phyloP scores from a whole-genome alignment of 2,888 invertebrate genomes.

The Zygogramma bicolorata region DNA sequence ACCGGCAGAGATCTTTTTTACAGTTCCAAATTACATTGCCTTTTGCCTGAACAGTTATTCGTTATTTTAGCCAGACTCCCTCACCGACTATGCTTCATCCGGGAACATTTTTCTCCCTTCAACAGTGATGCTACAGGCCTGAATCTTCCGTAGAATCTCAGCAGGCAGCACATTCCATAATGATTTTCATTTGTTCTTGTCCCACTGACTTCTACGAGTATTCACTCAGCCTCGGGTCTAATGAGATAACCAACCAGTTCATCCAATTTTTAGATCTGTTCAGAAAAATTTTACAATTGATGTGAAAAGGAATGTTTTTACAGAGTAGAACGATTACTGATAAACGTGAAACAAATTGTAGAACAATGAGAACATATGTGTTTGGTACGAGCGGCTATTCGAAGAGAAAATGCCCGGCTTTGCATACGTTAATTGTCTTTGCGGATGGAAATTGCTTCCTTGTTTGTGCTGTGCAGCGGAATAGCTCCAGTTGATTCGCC shows the following conservation, averaged over 20 bases:
- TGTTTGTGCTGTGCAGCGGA: not conserved
- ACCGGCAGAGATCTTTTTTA: too few species aligned
- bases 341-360: constrained; percentile 25
- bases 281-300: constrained; percentile 22
- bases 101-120: too few species aligned
- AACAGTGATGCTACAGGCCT: too few species aligned
- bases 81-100: too few species aligned
- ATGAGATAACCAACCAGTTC: constrained; percentile 11
- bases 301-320: constrained; percentile 16
- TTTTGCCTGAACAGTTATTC: too few species aligned
- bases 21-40: too few species aligned
- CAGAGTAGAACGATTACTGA: constrained; percentile 19
- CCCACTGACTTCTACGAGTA: too few species aligned
- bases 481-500: not conserved
- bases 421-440: too few species aligned
- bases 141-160: too few species aligned
- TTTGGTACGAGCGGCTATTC: not conserved
- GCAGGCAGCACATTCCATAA: too few species aligned
- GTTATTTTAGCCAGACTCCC: too few species aligned
- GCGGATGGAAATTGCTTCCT: not conserved
- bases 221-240: constrained; percentile 7
- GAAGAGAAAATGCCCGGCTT: not conserved
- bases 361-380: not conserved
- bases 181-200: too few species aligned
- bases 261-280: constrained; percentile 6